These are phyloP conservation scores for Drosophila tani DNA, from an alignment of 1,140 invertebrate species.

Conservation along the genomic window DNA sequence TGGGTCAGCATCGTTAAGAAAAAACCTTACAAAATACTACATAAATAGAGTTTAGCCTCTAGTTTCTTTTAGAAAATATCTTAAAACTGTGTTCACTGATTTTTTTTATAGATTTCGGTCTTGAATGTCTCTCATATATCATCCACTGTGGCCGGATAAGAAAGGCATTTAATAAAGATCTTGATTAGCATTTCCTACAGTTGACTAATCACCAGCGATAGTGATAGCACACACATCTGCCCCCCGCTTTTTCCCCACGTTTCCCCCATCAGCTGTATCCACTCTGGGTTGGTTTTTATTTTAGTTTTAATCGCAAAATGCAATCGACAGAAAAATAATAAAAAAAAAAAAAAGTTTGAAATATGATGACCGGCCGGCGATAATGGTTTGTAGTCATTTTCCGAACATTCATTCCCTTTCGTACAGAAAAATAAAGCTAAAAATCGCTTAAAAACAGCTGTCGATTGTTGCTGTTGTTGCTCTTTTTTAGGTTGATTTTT, in stretches of 20 bases:
- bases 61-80: background rate
- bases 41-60: no score
- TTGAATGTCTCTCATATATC: slow-evolving; percentile 5
- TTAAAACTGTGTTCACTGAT: background rate
- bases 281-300: slow-evolving; percentile 19
- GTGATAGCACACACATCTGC: background rate
- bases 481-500: slow-evolving; percentile 29
- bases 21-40: no score
- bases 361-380: slow-evolving; percentile 65
- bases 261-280: slow-evolving; percentile 6
- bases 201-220: slow-evolving; percentile 45
- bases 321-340: slow-evolving; percentile 46
- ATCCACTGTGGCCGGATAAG: slow-evolving; percentile 3
- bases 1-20: no score
- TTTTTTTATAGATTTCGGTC: background rate
- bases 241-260: background rate
- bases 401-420: slow-evolving; percentile 57
- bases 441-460: slow-evolving; percentile 64
- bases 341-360: slow-evolving; percentile 55
- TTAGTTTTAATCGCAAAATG: slow-evolving; percentile 60
- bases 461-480: slow-evolving; percentile 49
- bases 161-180: slow-evolving; percentile 23
- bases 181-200: slow-evolving; percentile 26
- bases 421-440: slow-evolving; percentile 38
- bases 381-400: slow-evolving; percentile 80